Percentiles rank a stretch among this genome's conserved stretches.
These are phyloP conservation scores for Cheilosia pagana DNA, from an alignment of 2,888 invertebrate genomes.

Conservation along the genomic window DNA sequence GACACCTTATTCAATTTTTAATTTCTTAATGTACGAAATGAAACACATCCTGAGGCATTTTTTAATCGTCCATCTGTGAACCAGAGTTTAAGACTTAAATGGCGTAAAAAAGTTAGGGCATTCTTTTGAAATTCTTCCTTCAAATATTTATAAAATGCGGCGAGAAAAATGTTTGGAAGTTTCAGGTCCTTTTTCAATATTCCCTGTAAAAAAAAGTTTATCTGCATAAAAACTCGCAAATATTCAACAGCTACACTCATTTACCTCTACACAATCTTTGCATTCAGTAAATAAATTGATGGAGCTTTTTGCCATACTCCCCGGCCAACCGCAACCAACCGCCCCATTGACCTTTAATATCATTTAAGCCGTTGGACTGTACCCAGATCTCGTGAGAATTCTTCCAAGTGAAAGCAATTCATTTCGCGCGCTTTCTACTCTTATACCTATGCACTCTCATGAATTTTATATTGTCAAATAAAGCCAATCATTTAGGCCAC, in stretches of 20 bases:
- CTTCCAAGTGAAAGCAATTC: neutral
- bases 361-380: neutral
- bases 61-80: too few species aligned
- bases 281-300: neutral
- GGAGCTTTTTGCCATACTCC: neutral
- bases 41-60: too few species aligned
- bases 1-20: too few species aligned
- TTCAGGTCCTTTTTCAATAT: neutral
- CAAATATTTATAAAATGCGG: too few species aligned
- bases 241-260: neutral
- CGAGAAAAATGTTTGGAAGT: too few species aligned
- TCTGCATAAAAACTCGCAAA: neutral
- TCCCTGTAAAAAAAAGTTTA: neutral
- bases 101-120: too few species aligned
- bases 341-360: slow-evolving; percentile 19
- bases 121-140: too few species aligned
- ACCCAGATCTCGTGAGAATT: neutral
- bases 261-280: neutral
- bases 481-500: neutral
- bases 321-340: neutral
- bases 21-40: too few species aligned
- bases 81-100: too few species aligned
- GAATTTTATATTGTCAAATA: slow-evolving; percentile 1
- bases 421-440: slow-evolving; percentile 1
- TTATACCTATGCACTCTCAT: slow-evolving; percentile 8